Percentiles rank a stretch among this genome's conserved stretches.
Evolutionary conservation across 2,797 vertebrate genomes (phyloP).

Genomic region (Gorsachius magnificus): DNA sequence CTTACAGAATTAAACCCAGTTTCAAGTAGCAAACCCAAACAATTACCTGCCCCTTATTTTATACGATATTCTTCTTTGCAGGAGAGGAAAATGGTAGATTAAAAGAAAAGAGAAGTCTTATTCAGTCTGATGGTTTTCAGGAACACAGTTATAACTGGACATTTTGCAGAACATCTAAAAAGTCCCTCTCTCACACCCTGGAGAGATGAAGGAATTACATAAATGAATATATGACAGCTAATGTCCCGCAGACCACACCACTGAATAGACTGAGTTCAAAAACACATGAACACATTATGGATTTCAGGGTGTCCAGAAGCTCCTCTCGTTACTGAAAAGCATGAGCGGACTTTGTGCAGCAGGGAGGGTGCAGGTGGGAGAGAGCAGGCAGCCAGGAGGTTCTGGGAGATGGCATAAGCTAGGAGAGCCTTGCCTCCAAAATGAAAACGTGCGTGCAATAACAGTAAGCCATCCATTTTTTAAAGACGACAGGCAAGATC

Average conservation of each 20-base stretch:
- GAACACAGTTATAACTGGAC: neutral
- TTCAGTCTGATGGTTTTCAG: neutral
- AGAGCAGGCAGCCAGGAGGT: neutral
- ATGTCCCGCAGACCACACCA: fast-evolving
- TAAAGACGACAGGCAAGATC: neutral
- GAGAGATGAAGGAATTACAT: neutral
- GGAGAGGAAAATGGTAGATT: fast-evolving
- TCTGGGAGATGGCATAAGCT: neutral
- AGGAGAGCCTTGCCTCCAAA: neutral
- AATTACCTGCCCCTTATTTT: neutral
- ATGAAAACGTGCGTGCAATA: neutral
- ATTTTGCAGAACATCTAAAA: neutral
- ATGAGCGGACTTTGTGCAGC: neutral
- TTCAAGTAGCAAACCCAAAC: neutral
- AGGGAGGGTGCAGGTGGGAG: neutral
- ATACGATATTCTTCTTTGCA: neutral
- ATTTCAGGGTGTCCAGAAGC: neutral
- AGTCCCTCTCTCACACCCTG: neutral
- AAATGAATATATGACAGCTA: neutral
- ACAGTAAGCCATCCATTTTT: neutral
- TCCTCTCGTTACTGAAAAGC: neutral
- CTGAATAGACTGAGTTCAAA: neutral
- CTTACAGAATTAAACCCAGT: neutral
- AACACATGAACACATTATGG: fast-evolving
- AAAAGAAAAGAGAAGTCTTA: neutral